phyloP scores from a whole-genome alignment of 2,113 vertebrate genomes.

The Ondatra zibethicus region DNA sequence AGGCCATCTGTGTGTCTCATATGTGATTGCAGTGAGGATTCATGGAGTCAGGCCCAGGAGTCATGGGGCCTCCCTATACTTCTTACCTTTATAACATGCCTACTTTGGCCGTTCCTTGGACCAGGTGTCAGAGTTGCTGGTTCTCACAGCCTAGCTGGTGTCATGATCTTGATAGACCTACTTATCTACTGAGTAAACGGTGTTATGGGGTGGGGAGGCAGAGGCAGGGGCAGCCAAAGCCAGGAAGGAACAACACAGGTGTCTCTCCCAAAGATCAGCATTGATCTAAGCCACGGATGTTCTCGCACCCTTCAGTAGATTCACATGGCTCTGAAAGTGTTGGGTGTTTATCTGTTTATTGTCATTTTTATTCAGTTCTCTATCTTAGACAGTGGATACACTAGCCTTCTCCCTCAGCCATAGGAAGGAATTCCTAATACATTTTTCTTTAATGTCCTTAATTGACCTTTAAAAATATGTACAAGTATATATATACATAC shows the following conservation, averaged over 20 bases:
- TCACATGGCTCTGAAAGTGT: neutral
- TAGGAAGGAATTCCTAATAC: neutral
- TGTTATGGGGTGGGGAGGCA: neutral
- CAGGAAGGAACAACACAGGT: neutral
- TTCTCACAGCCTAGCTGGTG: neutral
- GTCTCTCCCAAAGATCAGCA: neutral
- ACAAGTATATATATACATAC: too few relatives aligned
- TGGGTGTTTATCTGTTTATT: neutral
- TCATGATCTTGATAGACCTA: too few relatives aligned
- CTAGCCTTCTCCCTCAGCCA: neutral
- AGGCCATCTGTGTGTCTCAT: neutral
- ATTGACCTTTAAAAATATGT: conserved; percentile 7
- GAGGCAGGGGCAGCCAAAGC: neutral
- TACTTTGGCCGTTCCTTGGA: neutral
- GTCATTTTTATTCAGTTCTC: neutral
- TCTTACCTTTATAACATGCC: neutral
- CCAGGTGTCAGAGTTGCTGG: neutral
- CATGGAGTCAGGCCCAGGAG: neutral
- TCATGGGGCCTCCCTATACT: neutral
- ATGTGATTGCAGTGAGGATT: neutral
- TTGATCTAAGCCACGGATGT: neutral
- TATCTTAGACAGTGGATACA: neutral
- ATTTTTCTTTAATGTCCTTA: conserved; percentile 2
- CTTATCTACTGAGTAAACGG: neutral
- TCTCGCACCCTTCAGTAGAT: neutral